Conservation (phyloP, 2,113 vertebrate species). For the Myiozetetes cayanensis region DNA sequence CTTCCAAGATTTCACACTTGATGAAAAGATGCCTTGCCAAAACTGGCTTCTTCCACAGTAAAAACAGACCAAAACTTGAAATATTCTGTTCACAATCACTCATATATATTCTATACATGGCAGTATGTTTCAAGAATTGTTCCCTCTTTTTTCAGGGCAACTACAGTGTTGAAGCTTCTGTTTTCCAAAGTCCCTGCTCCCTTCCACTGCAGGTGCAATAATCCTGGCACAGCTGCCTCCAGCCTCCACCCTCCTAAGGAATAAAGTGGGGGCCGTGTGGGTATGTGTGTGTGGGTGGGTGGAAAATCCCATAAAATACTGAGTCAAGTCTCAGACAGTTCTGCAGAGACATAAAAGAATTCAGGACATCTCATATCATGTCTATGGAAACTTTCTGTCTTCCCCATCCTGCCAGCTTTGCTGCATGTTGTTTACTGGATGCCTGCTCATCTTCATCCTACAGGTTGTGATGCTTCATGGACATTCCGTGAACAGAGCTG, state of each 20-base stretch:
- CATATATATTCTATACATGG: neutral
- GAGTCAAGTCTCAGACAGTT: neutral
- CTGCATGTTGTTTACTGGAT: neutral
- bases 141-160: neutral
- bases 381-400: neutral
- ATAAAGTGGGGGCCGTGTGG: neutral
- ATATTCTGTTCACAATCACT: neutral
- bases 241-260: neutral
- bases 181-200: neutral
- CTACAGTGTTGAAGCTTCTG: neutral
- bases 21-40: conserved; percentile 4
- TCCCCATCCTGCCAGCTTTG: neutral
- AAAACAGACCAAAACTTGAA: neutral
- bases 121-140: neutral
- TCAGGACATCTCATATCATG: neutral
- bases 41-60: neutral
- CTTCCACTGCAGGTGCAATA: neutral
- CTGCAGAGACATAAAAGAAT: neutral
- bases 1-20: conserved; percentile 7
- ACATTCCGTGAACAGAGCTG: neutral
- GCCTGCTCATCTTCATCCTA: neutral
- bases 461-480: neutral
- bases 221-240: neutral
- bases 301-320: conserved; percentile 17
- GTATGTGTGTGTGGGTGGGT: neutral